Evolutionary conservation across 2,113 vertebrate species (phyloP), one percentile per base, ranked within the genome.

Genomic region (Neopipo cinnamomea): DNA sequence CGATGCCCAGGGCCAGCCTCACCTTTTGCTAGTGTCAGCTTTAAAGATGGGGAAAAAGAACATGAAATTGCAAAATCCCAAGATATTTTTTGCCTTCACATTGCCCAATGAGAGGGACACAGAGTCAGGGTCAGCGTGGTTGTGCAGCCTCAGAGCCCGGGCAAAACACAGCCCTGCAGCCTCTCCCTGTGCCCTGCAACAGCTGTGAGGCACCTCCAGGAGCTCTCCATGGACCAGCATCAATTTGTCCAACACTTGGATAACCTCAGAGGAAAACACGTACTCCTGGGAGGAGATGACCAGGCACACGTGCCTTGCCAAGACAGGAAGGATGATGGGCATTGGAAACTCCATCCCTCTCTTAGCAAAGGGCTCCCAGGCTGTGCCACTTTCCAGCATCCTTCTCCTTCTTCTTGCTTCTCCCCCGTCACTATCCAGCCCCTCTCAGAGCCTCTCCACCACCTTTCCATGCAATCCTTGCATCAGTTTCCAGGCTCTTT

Each of bases 91-190:
- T 52, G 33, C 67, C 58, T 83, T 58, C 1, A 0, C 20, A 31
- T 35, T 59, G 63, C 39, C 53, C 73, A 49, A 72, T 2, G 1
- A 77, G 4, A 85, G 5, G 16, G 33, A 70, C 14, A 11, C 1
- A 6, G 28, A 77, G 22, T 17, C 1, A 1, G 41, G 41, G 41
- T 12, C 0, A 0, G 35, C 1, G 5, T 18, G 41, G 13, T 9
- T 5, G 1, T 18, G 37, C 37, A 67, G 61, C 37, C 33, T 50
- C 62, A 56, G 12, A 55, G 5, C 53, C 25, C 50, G 46, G 18
- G 58, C n/a, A n/a, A n/a, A n/a, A 30, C 16, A 20, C 16, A 68
- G 37, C 27, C 15, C 5, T 31, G 16, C 18, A 63, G 27, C 28
- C 5, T 1, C 37, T 59, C 35, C 28, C 72, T 12, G 23, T 56